Conservation (phyloP, 1,140 invertebrate genomes). For the Drosophila melanogaster region DNA sequence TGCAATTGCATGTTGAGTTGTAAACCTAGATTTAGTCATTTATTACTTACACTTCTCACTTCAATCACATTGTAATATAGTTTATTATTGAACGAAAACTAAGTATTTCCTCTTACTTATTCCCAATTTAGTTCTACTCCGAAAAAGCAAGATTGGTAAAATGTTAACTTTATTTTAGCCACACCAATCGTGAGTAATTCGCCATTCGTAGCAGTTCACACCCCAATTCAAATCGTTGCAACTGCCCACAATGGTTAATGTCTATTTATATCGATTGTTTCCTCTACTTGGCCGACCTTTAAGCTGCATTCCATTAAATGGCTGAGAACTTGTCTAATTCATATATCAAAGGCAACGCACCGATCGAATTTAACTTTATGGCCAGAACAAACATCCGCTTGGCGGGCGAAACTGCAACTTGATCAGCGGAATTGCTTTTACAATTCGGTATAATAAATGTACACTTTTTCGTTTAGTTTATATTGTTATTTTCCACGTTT, state of each 20-base stretch:
- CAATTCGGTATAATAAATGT: conserved; percentile 57
- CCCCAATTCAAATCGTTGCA: conserved; percentile 3
- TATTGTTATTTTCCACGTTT: conserved; percentile 67
- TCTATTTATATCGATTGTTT: conserved; percentile 27
- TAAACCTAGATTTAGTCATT: conserved; percentile 3
- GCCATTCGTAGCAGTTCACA: conserved; percentile 21
- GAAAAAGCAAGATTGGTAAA: conserved; percentile 8
- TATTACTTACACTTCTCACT: too few relatives aligned
- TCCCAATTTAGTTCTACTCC: neutral
- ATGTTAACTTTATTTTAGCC: conserved; percentile 25
- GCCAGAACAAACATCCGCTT: conserved; percentile 42
- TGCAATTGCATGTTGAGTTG: neutral
- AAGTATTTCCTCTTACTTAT: neutral
- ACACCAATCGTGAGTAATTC: conserved; percentile 13
- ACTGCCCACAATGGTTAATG: conserved; percentile 20
- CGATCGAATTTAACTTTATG: conserved; percentile 11
- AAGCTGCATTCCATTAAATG: conserved; percentile 17
- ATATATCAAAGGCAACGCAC: conserved; percentile 10
- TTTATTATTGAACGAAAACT: too few relatives aligned
- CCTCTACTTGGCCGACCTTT: conserved; percentile 8
- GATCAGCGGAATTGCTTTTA: conserved; percentile 28
- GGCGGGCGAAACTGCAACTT: conserved; percentile 20
- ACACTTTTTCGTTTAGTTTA: conserved; percentile 53
- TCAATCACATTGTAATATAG: too few relatives aligned
- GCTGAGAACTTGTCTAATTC: conserved; percentile 29